Evolutionary conservation across 2,797 vertebrate species (phyloP), one percentile per base, ranked within the genome.

Genomic region (Tauraco hartlaubi): DNA sequence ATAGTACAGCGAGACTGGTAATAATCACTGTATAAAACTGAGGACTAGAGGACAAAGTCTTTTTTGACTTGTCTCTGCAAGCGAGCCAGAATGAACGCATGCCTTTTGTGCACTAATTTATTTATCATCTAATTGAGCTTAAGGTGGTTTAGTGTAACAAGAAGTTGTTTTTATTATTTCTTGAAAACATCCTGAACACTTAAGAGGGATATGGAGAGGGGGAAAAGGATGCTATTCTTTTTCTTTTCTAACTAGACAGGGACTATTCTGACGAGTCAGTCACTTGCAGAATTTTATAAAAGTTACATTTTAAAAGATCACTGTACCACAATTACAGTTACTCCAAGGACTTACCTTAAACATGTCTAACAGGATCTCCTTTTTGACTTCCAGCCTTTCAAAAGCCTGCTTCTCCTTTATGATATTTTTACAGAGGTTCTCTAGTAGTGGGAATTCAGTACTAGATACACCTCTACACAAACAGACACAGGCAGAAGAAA

Each of bases 341-440:
- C 31, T 82, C 39, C 35, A 49, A 51, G 35, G 43, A 67, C 37
- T 98, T 97, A 99, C 99, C 99, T 99, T 99, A 84, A 99, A 99
- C 99, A 99, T 99, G 85, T 99, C 98, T 76, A 99, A 95, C 59
- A 99, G 98, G 1, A 98, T 98, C 58, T 99, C 98, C 96, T 99
- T 99, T 94, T 98, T 99, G 96, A 99, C 96, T 97, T 99, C 99
- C 59, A 99, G 96, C 44, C 99, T 99, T 97, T 99, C 99, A 92
- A 99, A 99, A 3, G 98, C 98, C 76, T 99, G 99, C 46, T 99
- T 99, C 74, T 99, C 99, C 96, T 99, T 99, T 88, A 99, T 98
- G 86, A 99, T 99, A 22, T 81, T 49, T 97, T 98, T 98, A 87
- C 99, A 99, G 75, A 97, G 83, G 29, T 93, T 85, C 97, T 99